A percentile compares a stretch with the other conserved stretches of the same genome.
Conservation (phyloP, 2,113 vertebrate species). For the Microcebus lehilahytsara region DNA sequence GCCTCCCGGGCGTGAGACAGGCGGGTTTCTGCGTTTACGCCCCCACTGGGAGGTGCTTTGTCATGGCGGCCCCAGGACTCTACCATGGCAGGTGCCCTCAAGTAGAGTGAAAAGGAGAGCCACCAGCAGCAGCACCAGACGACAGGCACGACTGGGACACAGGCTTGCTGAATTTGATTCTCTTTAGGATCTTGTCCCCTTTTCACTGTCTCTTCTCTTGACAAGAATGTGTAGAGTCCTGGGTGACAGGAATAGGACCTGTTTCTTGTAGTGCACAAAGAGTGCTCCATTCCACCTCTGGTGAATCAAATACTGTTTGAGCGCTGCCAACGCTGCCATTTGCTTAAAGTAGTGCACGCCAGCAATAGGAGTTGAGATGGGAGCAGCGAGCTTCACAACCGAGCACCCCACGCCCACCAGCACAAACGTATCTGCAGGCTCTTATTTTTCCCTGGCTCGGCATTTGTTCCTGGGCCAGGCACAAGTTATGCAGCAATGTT, state of each 20-base stretch:
- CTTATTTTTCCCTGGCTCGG: background rate
- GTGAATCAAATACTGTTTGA: background rate
- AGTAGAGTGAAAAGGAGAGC: background rate
- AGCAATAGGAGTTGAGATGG: background rate
- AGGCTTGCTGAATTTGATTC: background rate
- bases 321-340: background rate
- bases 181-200: background rate
- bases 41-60: background rate
- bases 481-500: too few species aligned
- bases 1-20: background rate
- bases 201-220: background rate
- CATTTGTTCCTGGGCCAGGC: background rate
- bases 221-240: rapidly evolving
- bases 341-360: background rate
- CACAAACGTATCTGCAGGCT: background rate
- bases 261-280: background rate
- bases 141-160: background rate
- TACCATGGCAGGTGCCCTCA: background rate
- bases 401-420: background rate
- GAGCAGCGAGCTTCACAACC: background rate
- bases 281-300: background rate
- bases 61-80: background rate
- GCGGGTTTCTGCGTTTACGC: background rate
- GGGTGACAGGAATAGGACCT: background rate
- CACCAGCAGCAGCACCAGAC: background rate